Evolutionary conservation across 2,797 vertebrate species (phyloP), one percentile per base, ranked within the genome.

Genomic region (Typhlichthys subterraneus): DNA sequence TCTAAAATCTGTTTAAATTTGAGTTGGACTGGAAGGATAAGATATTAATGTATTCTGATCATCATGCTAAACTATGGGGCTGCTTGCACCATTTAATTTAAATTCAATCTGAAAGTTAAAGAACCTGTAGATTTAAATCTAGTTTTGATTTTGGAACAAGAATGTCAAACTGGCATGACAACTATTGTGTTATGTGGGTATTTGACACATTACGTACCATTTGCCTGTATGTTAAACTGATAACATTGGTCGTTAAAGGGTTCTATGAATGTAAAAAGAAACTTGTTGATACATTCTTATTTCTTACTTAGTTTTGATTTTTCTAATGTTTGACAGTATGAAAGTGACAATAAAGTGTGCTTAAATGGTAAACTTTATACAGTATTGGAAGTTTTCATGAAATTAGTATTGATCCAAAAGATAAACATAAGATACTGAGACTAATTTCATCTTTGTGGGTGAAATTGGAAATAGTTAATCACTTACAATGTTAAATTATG

Each of bases 31-130:
- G 19, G 48, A 65, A 74, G 12, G 19, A 62, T 7, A 54, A 3
- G 17, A 47, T 2, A 45, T 61, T 70, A 31, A 59, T 29, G 53
- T 63, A 46, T 66, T 54, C n/a, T 54, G 23, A 46, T 71, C 49
- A 61, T 14, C 3, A 53, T 33, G 12, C 42, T 15, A 45, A 49
- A 46, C 12, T 71, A 33, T 55, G 33, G 57, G 52, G 42, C 11
- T 33, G 12, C 23, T 19, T 54, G 51, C 9, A 59, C 14, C 38
- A 31, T 53, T 12, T 67, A 23, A 50, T 6, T 67, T 45, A 13
- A 49, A 67, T 47, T 61, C 29, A 51, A 61, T 17, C 1, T 17
- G 14, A 10, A 45, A 60, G 9, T n/a, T 58, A 19, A n/a, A 13
- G 11, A 55, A 12, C 1, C 9, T 38, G 47, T 61, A n/a, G 3